Evolutionary conservation across 2,113 vertebrate genomes (phyloP), one percentile per base, ranked within the genome.

Genomic region (Picathartes gymnocephalus): DNA sequence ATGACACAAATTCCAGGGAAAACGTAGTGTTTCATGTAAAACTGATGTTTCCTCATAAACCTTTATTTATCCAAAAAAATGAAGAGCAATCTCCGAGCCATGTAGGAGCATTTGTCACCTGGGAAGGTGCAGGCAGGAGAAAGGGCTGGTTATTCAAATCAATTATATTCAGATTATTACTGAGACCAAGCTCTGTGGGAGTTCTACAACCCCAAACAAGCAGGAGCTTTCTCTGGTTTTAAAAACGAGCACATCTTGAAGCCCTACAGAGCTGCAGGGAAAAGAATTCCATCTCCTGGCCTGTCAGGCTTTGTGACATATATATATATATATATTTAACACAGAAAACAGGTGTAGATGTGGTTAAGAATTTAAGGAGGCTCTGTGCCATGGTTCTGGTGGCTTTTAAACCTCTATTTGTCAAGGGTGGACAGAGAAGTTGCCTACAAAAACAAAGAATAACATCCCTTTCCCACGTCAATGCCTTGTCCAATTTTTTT

Each of bases 11-110:
- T 82, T 92, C 86, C 40, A 81, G 57, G 53, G 40, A 92, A 95
- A 93, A 79, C 16, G 60, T 48, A 45, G 65, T 68, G 95, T 86
- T 95, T 92, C 33, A 53, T 65, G 40, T 85, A 89, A 95, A 95
- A 79, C 61, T 61, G 57, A 89, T 92, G 80, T 93, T 92, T 82
- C 57, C 73, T 92, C 37, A 48, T 81, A 95, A 93, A 87, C 72
- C 76, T 92, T 92, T 96, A 88, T 93, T 95, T 94, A 93, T 93
- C 82, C 71, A 45, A 25, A 83, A 83, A 88, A 93, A 90, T 86
- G 80, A 92, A 91, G 76, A 93, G 72, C 81, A 71, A 83, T 86
- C 82, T 92, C 64, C 47, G 82, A 94, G 88, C 68, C 86, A 37
- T 71, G 71, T 81, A 88, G 11, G 10, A 83, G 24, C 51, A 57